Conservation (phyloP, 2,113 vertebrate genomes). For the Cyanocitta stelleri region DNA sequence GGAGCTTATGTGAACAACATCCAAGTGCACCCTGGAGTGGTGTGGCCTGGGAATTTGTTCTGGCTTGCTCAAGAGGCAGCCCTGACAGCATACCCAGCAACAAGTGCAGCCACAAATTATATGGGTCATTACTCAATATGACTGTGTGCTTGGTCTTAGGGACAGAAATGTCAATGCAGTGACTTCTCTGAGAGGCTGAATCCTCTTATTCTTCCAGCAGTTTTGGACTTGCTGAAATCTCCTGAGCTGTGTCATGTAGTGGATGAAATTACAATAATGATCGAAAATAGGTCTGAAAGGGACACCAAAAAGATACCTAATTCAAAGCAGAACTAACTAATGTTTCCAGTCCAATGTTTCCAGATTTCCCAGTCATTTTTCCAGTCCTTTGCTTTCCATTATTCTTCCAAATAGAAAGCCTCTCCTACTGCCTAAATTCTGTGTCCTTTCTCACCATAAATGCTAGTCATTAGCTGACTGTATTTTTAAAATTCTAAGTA, state of each 20-base stretch:
- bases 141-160: neutral
- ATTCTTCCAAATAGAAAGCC: neutral
- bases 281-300: neutral
- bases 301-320: neutral
- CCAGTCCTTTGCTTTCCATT: neutral
- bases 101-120: neutral
- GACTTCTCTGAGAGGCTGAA: neutral
- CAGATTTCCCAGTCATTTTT: neutral
- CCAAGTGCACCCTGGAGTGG: neutral
- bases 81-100: neutral
- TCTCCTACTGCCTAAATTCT: neutral
- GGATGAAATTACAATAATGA: neutral
- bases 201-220: neutral
- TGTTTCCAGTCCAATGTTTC: neutral
- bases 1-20: neutral
- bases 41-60: neutral
- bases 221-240: neutral
- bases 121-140: accelerated
- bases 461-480: neutral
- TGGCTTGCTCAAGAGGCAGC: neutral
- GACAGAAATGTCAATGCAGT: neutral
- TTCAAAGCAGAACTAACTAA: neutral
- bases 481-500: neutral
- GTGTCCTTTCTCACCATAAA: neutral
- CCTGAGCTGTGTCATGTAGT: neutral